phyloP scores from a whole-genome alignment of 2,113 vertebrate genomes.

The Mormyrus lacerda region DNA sequence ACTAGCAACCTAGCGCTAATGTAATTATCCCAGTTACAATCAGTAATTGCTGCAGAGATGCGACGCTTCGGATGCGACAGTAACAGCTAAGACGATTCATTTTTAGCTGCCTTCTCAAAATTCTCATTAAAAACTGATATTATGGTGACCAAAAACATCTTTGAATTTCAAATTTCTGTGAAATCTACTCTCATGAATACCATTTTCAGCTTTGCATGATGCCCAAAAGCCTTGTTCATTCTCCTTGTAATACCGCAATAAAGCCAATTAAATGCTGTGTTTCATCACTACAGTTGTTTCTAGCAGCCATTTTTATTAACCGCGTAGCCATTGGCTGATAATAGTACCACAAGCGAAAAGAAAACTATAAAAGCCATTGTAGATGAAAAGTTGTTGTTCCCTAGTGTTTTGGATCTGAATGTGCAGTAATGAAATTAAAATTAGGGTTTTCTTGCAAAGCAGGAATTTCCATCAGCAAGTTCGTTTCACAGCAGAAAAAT shows the following conservation, averaged over 20 bases:
- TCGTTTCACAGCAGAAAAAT: conserved; percentile 23
- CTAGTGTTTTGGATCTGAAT: background rate
- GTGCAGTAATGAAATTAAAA: background rate
- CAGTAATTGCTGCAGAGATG: background rate
- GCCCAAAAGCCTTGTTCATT: background rate
- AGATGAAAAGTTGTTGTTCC: background rate
- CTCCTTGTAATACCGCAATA: background rate
- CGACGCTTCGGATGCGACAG: background rate
- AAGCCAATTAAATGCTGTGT: background rate
- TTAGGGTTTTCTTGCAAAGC: background rate
- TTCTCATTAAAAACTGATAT: background rate
- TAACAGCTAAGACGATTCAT: background rate
- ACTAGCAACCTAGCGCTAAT: background rate
- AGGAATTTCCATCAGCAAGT: conserved; percentile 37
- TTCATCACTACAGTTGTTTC: background rate
- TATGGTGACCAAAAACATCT: background rate
- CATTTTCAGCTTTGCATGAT: background rate
- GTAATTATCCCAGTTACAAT: background rate
- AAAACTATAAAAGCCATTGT: background rate
- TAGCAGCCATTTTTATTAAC: background rate
- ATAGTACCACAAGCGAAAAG: background rate
- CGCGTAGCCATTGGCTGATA: background rate
- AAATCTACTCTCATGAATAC: background rate
- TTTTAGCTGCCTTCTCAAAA: background rate
- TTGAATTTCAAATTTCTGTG: background rate